These are phyloP conservation scores for Aleiodes alternator DNA, from an alignment of 2,888 invertebrate genomes.

Conservation along the genomic window DNA sequence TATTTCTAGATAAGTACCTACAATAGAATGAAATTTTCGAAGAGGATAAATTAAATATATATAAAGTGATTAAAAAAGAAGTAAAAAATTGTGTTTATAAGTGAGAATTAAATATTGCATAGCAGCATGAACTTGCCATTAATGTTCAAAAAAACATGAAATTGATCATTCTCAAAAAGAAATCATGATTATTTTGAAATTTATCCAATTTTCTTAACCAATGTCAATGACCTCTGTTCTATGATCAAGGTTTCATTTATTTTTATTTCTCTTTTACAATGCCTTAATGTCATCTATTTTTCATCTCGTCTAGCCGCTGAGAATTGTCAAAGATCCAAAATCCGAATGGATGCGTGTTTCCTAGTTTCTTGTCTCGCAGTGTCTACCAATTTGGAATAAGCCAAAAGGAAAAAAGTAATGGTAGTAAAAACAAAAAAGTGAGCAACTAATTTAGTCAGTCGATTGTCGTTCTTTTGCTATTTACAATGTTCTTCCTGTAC, in stretches of 20 bases:
- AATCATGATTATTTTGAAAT: no score
- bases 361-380: no score
- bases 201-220: no score
- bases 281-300: constrained; percentile 10
- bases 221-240: no score
- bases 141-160: neutral
- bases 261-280: neutral
- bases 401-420: neutral
- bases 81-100: no score
- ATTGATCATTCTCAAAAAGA: neutral
- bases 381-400: neutral
- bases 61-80: neutral
- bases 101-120: no score
- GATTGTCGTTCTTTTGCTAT: constrained; percentile 42
- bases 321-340: constrained; percentile 1
- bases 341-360: neutral
- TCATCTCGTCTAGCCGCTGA: neutral
- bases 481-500: constrained; percentile 44
- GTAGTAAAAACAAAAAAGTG: no score
- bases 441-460: constrained; percentile 33
- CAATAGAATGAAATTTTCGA: neutral
- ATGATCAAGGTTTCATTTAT: neutral
- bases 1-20: constrained; percentile 17
- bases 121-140: no score
- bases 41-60: neutral